phyloP scores from a whole-genome alignment of 2,888 invertebrate genomes.

The Morpho helenor region DNA sequence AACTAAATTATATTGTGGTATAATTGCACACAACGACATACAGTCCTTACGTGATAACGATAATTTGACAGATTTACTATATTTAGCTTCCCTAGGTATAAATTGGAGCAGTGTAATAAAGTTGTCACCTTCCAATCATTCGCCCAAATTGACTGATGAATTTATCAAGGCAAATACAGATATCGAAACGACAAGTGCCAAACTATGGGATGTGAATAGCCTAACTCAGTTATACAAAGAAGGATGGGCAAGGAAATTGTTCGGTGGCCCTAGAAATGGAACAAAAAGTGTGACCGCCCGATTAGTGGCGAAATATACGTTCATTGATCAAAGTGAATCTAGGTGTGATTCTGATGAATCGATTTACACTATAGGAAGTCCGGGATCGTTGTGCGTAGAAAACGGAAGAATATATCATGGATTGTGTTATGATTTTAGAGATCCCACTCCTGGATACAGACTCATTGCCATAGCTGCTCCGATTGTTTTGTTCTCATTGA shows the following conservation, averaged over 20 bases:
- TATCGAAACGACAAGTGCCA: not conserved
- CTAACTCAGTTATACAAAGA: constrained; percentile 44
- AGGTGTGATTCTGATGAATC: constrained; percentile 53
- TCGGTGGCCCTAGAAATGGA: constrained; percentile 40
- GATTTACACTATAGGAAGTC: constrained; percentile 48
- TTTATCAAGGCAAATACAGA: not conserved
- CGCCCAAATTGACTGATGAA: not conserved
- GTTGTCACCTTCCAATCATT: not conserved
- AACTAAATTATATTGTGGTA: constrained; percentile 55
- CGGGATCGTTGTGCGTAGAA: constrained; percentile 54
- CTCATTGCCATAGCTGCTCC: constrained; percentile 61
- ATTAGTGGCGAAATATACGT: constrained; percentile 53
- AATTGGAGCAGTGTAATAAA: constrained; percentile 18
- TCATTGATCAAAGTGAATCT: constrained; percentile 44
- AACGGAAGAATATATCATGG: constrained; percentile 48
- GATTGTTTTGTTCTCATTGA: constrained; percentile 57
- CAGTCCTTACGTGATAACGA: constrained; percentile 18
- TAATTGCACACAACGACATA: constrained; percentile 42
- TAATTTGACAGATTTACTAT: constrained; percentile 20
- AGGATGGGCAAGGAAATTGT: constrained; percentile 38
- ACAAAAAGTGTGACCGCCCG: constrained; percentile 48
- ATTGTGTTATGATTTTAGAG: constrained; percentile 58
- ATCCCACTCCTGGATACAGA: constrained; percentile 60
- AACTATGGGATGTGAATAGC: constrained; percentile 42
- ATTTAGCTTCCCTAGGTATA: constrained; percentile 41